A percentile compares a stretch with the other conserved stretches of the same genome.
Conservation (phyloP, 2,888 invertebrate species). For the Callosobruchus maculatus region DNA sequence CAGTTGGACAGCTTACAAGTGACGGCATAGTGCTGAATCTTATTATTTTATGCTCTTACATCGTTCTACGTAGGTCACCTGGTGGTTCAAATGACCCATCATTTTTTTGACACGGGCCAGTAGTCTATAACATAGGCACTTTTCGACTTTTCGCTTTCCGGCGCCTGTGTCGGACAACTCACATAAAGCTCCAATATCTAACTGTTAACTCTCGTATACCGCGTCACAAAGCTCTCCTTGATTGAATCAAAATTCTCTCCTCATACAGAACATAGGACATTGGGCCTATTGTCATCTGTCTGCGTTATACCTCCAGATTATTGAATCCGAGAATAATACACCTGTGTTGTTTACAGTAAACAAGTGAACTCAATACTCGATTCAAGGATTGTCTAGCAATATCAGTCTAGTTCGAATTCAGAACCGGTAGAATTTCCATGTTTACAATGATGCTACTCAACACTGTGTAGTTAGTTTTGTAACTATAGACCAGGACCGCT, state of each 20-base stretch:
- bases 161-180: no score
- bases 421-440: background rate
- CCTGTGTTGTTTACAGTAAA: background rate
- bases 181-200: no score
- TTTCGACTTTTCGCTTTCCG: no score
- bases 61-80: no score
- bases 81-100: no score
- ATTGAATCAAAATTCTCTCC: background rate
- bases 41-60: no score
- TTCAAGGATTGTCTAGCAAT: background rate
- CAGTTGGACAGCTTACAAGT: no score
- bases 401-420: background rate
- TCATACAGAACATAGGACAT: background rate
- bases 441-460: background rate
- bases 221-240: no score
- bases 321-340: background rate
- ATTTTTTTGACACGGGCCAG: no score
- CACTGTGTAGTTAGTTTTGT: background rate
- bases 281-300: background rate
- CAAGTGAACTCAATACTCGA: background rate
- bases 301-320: background rate
- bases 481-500: background rate
- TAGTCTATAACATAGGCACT: no score
- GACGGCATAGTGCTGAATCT: no score
- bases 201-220: no score